Base-by-base conservation (phyloP, 2,888 invertebrate species). In the Cephus rjabovi region DNA sequence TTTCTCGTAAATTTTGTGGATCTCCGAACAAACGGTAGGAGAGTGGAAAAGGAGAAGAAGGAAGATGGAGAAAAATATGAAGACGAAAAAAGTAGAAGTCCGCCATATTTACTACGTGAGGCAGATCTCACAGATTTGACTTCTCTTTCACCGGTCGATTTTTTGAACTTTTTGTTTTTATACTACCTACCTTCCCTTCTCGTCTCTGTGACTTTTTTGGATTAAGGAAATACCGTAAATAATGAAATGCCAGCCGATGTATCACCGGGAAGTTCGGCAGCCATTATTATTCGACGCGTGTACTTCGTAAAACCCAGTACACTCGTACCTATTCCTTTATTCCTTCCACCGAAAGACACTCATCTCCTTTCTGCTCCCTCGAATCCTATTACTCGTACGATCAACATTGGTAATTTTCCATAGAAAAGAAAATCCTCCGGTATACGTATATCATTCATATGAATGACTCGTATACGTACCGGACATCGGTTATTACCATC, bases 181-280 rank as follows among this genome's bases (percentile, higher is more conserved):
- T 15, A 56, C 56, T 6, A 23, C 23, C 23, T 56, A 15, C 15
- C 40, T 23, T 23, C 15, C 23, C 56, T 23, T 23, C 56, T 56
- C 23, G 23, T 56, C 56, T 56, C 56, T 9, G 9, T 9, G 56
- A 56, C 56, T 56, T 23, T 82, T 82, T 82, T 81, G 86, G 87
- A 87, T 88, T 85, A 88, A 85, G 85, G 85, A 86, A 82, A 83
- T 81, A 84, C 82, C 88, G 85, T 90, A 89, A 90, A 89, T 90
- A 90, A 89, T 89, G 85, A 85, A 85, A 87, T 84, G 86, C 87
- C 88, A 83, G 86, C 87, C 88, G 87, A 89, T 89, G 88, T 87
- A 89, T 89, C 89, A 88, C 86, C 83, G 85, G 82, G 84, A 85
- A 86, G 85, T 86, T 89, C 84, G 83, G 87, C 85, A 86, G 86